Evolutionary conservation across 2,888 invertebrate species (phyloP), one percentile per base, ranked within the genome.

Genomic region (Arctia plantaginis): DNA sequence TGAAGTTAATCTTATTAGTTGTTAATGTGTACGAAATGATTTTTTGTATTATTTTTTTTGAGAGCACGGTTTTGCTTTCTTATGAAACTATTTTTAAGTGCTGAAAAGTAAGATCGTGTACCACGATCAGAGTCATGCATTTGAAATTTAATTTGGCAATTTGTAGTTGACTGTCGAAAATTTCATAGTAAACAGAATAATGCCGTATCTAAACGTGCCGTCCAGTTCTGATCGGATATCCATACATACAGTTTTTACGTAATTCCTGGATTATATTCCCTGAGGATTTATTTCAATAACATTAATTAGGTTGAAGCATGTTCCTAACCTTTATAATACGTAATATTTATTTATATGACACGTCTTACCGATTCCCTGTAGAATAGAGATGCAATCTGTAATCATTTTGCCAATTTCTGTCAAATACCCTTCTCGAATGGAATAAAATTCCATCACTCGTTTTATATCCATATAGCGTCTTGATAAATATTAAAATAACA

Each of bases 21-120:
- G 89, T 84, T 83, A 84, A 83, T 84, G 85, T 87, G 88, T 90
- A 90, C 88, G 90, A 78, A 74, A 82, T 88, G 84, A 88, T 86
- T 85, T 62, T 90, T 90, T 94, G 93, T 94, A 94, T 88, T 90
- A 92, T 93, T 88, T 90, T 90, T 90, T 92, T 91, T 93, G 93
- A 93, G 95, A 95, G 95, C 95, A 95, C 95, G 95, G 95, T 95
- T 93, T 92, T 92, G 93, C 94, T 95, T 94, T 95, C 94, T 94
- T 92, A 89, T 90, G 86, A 89, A 88, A 91, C 90, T 92, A 92
- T 90, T 90, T 80, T 93, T 93, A 93, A 93, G 93, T 91, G 81
- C 82, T 82, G 79, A 80, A 83, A 87, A 87, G 85, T 87, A 78
- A 85, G 87, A 85, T 88, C 87, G 87, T 83, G 80, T 82, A 77